Conservation (phyloP, 2,888 invertebrate genomes). For the Conomelus anceps region DNA sequence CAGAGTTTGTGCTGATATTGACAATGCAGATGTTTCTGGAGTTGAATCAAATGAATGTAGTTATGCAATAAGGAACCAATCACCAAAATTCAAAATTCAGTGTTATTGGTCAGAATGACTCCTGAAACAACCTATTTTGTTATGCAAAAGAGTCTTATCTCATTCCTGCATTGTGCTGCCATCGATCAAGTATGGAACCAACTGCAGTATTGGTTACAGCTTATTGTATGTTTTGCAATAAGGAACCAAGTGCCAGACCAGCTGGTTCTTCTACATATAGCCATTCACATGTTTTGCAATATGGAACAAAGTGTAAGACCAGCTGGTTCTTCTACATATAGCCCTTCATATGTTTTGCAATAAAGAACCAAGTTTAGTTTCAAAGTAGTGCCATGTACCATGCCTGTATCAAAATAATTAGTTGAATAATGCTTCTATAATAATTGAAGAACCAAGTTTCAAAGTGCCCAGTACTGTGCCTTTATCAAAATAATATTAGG, state of each 20-base stretch:
- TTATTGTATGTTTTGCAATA: background rate
- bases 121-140: background rate
- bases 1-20: too few relatives aligned
- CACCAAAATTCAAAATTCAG: background rate
- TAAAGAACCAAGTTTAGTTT: background rate
- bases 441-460: too few relatives aligned
- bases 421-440: too few relatives aligned
- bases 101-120: background rate
- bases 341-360: background rate
- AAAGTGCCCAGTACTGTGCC: too few relatives aligned
- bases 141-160: background rate
- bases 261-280: background rate
- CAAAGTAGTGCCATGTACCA: too few relatives aligned
- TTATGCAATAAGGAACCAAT: background rate
- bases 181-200: background rate
- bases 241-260: background rate
- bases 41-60: too few relatives aligned
- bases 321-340: background rate
- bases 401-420: too few relatives aligned
- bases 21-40: too few relatives aligned
- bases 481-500: too few relatives aligned
- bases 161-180: background rate
- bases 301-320: background rate
- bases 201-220: background rate
- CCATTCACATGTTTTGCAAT: background rate